Conservation (phyloP, 2,797 vertebrate genomes). For the Parambassis ranga region DNA sequence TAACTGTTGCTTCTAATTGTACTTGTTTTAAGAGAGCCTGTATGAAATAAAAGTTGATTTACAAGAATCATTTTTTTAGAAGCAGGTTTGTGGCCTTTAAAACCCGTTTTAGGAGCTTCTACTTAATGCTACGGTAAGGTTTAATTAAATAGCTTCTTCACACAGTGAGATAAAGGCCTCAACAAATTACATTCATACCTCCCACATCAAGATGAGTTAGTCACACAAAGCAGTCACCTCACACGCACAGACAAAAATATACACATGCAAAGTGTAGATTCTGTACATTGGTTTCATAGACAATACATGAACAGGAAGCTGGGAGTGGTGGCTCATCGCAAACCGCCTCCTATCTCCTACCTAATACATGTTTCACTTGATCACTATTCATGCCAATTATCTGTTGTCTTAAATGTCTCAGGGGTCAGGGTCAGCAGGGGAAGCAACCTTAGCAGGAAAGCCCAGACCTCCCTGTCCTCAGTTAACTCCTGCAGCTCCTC, state of each 20-base stretch:
- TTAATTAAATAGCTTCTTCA: not conserved
- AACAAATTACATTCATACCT: not conserved
- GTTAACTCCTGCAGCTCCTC: too few species aligned
- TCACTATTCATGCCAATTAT: too few species aligned
- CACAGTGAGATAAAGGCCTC: not conserved
- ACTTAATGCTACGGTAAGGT: not conserved
- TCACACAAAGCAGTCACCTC: not conserved
- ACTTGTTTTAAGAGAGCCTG: not conserved
- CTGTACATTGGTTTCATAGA: too few species aligned
- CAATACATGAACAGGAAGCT: too few species aligned
- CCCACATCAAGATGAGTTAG: not conserved
- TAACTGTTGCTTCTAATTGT: not conserved
- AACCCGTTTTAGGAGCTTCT: not conserved
- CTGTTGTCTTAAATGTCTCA: too few species aligned
- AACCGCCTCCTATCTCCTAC: too few species aligned
- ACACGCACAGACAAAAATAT: not conserved
- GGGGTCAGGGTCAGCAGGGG: too few species aligned
- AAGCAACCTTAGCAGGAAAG: too few species aligned
- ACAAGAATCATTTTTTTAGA: not conserved
- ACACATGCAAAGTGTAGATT: too few species aligned
- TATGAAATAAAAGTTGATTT: not conserved
- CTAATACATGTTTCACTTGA: too few species aligned
- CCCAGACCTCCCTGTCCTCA: too few species aligned
- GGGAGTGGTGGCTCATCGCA: too few species aligned
- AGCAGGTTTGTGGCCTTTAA: not conserved